A percentile compares a stretch with the other conserved stretches of the same genome.
phyloP scores from a whole-genome alignment of 2,888 invertebrate genomes.

The Agrochola circellaris region DNA sequence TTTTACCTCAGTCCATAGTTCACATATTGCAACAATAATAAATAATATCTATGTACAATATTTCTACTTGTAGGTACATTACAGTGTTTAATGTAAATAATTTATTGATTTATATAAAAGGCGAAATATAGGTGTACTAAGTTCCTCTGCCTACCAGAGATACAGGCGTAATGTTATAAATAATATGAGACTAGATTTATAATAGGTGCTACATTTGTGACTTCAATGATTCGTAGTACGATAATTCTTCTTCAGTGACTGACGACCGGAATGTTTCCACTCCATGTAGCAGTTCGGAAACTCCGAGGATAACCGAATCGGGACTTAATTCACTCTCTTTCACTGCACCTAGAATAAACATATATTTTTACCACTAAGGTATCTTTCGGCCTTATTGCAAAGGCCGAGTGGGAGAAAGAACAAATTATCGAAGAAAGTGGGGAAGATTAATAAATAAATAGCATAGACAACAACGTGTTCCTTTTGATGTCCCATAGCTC shows the following conservation, averaged over 20 bases:
- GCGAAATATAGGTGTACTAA: background rate
- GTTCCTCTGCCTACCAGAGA: background rate
- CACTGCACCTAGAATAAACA: slow-evolving; percentile 84
- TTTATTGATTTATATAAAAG: slow-evolving; percentile 3
- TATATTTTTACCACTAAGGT: background rate
- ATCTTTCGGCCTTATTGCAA: background rate
- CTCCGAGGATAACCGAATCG: slow-evolving; percentile 91
- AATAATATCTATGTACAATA: slow-evolving; percentile 28
- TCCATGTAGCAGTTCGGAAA: slow-evolving; percentile 92
- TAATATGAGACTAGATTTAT: slow-evolving; percentile 32
- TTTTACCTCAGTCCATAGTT: slow-evolving; percentile 39
- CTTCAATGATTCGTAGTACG: slow-evolving; percentile 91
- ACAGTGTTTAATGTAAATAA: background rate
- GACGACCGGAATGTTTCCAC: slow-evolving; percentile 93
- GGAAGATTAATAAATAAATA: no score
- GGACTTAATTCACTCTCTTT: slow-evolving; percentile 88
- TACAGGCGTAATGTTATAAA: background rate
- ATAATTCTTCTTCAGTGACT: slow-evolving; percentile 92
- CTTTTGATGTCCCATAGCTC: no score
- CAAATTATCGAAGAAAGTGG: background rate
- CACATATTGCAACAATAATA: slow-evolving; percentile 17
- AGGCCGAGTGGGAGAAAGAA: background rate
- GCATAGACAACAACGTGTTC: no score
- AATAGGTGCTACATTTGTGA: slow-evolving; percentile 75
- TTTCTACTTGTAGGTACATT: slow-evolving; percentile 4